Percentiles rank a stretch among this genome's conserved stretches.
These are phyloP conservation scores for Coracias cyanogaster DNA, from an alignment of 2,797 vertebrate genomes.

Conservation along the genomic window DNA sequence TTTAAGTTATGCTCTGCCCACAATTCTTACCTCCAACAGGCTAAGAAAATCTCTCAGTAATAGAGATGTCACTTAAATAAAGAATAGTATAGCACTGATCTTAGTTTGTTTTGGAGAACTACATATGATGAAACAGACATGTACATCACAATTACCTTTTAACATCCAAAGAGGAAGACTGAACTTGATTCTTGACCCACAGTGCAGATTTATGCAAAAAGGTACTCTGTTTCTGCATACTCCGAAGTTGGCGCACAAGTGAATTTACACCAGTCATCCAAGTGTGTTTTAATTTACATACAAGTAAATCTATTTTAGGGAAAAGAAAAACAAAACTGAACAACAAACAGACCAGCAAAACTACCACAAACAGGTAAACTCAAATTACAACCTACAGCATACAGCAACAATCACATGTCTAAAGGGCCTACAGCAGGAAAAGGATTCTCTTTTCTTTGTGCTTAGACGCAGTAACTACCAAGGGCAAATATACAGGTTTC, in stretches of 20 bases:
- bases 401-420: neutral
- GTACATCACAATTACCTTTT: slow-evolving; percentile 81
- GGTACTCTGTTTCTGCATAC: slow-evolving; percentile 79
- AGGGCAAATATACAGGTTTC: neutral
- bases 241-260: slow-evolving; percentile 82
- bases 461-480: neutral
- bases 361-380: neutral
- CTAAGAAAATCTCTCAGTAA: neutral
- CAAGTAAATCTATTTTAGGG: slow-evolving; percentile 82
- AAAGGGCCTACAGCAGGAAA: neutral
- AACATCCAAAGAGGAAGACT: slow-evolving; percentile 82
- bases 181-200: slow-evolving; percentile 91
- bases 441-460: neutral
- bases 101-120: neutral
- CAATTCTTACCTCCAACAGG: neutral
- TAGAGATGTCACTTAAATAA: neutral
- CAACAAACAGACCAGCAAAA: neutral
- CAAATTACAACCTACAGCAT: neutral
- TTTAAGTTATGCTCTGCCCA: neutral
- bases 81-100: neutral
- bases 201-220: slow-evolving; percentile 87
- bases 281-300: slow-evolving; percentile 89
- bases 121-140: neutral
- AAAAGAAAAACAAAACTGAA: neutral
- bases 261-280: slow-evolving; percentile 88